phyloP scores from a whole-genome alignment of 2,797 vertebrate species.

The Lagocephalus sceleratus region DNA sequence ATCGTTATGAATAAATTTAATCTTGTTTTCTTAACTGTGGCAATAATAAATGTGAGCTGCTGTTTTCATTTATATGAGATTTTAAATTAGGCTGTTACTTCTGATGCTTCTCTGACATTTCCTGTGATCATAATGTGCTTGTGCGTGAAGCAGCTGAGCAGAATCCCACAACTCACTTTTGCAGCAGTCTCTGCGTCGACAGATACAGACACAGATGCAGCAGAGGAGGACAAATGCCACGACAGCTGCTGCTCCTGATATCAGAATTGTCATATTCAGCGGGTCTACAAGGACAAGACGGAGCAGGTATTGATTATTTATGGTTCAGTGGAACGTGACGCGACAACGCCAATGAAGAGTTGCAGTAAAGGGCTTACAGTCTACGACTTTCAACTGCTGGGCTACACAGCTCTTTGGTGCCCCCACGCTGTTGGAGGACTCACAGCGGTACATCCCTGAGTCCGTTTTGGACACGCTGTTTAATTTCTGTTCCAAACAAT shows the following conservation, averaged over 20 bases:
- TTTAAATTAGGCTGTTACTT: too few species aligned
- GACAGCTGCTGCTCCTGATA: conserved; percentile 57
- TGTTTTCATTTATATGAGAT: too few species aligned
- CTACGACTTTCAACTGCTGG: conserved; percentile 64
- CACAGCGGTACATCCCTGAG: conserved; percentile 75
- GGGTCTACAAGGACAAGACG: conserved; percentile 53
- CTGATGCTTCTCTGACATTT: too few species aligned
- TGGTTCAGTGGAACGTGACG: not conserved
- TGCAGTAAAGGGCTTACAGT: conserved; percentile 56
- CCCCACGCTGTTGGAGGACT: conserved; percentile 76
- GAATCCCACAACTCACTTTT: conserved; percentile 51
- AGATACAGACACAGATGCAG: conserved; percentile 70
- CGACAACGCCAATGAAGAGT: not conserved
- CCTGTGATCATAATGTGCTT: too few species aligned
- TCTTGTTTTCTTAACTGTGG: too few species aligned
- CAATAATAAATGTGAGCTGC: too few species aligned
- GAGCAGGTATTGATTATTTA: not conserved
- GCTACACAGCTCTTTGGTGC: conserved; percentile 77
- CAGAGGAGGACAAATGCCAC: conserved; percentile 57
- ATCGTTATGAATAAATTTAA: too few species aligned
- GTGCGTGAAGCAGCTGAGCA: too few species aligned
- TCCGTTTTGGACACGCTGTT: conserved; percentile 68
- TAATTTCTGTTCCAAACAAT: conserved; percentile 69
- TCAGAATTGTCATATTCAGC: conserved; percentile 62
- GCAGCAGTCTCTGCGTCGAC: conserved; percentile 66